phyloP scores from a whole-genome alignment of 2,888 invertebrate species.

The Platynereis dumerilii region DNA sequence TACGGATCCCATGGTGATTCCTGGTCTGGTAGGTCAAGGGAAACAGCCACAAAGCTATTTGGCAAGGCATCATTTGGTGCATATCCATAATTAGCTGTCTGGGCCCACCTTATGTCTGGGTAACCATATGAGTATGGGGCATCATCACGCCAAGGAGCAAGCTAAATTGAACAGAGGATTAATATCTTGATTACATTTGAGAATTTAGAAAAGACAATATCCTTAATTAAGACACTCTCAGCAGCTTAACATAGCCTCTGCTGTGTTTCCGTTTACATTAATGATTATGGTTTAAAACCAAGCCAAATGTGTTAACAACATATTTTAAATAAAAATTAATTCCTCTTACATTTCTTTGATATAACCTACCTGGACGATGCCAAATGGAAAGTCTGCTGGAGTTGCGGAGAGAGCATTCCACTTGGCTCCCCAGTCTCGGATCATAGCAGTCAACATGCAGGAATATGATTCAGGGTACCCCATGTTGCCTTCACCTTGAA shows the following conservation, averaged over 20 bases:
- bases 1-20: slow-evolving; percentile 14
- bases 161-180: too few relatives aligned
- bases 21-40: slow-evolving; percentile 40
- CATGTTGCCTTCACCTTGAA: slow-evolving; percentile 33
- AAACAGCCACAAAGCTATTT: slow-evolving; percentile 39
- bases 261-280: too few relatives aligned
- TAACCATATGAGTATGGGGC: slow-evolving; percentile 23
- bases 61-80: slow-evolving; percentile 35
- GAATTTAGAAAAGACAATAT: too few relatives aligned
- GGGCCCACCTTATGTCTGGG: slow-evolving; percentile 40
- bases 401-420: slow-evolving; percentile 33
- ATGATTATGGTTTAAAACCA: too few relatives aligned
- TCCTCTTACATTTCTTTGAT: too few relatives aligned
- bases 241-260: too few relatives aligned
- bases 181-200: too few relatives aligned
- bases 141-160: slow-evolving; percentile 5
- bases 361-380: slow-evolving; percentile 20
- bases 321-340: too few relatives aligned
- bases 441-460: slow-evolving; percentile 39
- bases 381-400: slow-evolving; percentile 33
- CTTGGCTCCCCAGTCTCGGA: slow-evolving; percentile 39
- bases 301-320: too few relatives aligned
- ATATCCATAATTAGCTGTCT: slow-evolving; percentile 40
- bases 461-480: slow-evolving; percentile 31
- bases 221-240: too few relatives aligned